These are phyloP conservation scores for Ellobium chinense DNA, from an alignment of 2,888 invertebrate genomes.

Conservation along the genomic window DNA sequence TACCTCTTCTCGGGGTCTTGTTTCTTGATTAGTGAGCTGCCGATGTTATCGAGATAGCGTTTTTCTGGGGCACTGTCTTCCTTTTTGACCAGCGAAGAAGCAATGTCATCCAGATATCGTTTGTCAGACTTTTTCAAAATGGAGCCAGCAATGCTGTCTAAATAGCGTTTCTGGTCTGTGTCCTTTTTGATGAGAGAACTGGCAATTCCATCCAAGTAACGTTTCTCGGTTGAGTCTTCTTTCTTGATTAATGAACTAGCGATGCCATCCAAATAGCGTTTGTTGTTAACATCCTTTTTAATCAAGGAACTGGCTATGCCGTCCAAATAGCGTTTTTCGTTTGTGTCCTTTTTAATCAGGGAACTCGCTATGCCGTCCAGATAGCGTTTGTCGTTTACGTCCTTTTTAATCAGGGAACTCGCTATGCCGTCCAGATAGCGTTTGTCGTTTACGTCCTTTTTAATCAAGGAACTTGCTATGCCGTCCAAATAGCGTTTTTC, in stretches of 20 bases:
- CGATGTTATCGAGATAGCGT: conserved; percentile 24
- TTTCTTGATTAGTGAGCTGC: conserved; percentile 6
- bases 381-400: neutral
- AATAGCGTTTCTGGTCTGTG: neutral
- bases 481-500: conserved; percentile 15
- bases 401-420: neutral
- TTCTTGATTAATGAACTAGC: neutral
- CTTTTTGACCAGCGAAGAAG: neutral
- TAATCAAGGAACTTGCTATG: neutral
- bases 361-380: neutral
- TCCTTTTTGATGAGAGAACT: neutral
- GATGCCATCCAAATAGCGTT: conserved; percentile 19
- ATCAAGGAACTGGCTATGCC: conserved; percentile 2
- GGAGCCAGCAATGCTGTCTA: neutral
- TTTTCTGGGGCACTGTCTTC: neutral
- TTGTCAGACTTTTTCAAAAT: neutral
- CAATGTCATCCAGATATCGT: neutral
- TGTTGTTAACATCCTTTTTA: neutral
- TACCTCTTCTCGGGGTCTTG: neutral
- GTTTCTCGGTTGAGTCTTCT: neutral
- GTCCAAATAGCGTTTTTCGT: conserved; percentile 22
- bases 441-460: neutral
- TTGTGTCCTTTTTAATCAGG: neutral
- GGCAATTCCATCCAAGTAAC: neutral
- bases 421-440: neutral